Conservation (phyloP, 2,888 invertebrate genomes). For the Nemurella pictetii region DNA sequence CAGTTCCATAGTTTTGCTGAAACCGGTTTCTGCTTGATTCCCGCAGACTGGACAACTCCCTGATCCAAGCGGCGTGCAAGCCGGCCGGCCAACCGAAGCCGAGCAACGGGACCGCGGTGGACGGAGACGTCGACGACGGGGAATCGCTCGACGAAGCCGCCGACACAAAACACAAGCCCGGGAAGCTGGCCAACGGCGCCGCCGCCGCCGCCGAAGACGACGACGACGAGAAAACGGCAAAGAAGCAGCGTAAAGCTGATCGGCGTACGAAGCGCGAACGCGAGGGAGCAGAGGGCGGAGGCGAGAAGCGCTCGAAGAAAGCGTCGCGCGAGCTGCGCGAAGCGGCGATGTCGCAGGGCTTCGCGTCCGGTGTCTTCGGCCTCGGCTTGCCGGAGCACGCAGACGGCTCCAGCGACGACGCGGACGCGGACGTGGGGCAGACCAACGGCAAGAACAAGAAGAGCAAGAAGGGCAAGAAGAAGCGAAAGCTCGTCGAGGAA, state of each 20-base stretch:
- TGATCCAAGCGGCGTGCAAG: too few relatives aligned
- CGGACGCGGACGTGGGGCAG: background rate
- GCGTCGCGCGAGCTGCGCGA: constrained; percentile 54
- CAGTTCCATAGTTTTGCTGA: too few relatives aligned
- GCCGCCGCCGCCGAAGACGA: background rate
- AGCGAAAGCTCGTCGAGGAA: background rate
- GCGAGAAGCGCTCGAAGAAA: constrained; percentile 49
- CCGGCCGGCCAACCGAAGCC: too few relatives aligned
- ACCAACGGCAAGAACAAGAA: background rate
- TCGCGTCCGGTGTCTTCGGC: constrained; percentile 46
- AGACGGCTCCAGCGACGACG: background rate
- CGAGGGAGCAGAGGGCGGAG: background rate
- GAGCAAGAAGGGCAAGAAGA: background rate
- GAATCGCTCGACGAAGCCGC: background rate
- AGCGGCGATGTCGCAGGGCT: constrained; percentile 55
- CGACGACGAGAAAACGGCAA: background rate
- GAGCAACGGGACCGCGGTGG: too few relatives aligned
- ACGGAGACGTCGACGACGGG: too few relatives aligned
- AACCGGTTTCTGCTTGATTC: too few relatives aligned
- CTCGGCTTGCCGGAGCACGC: background rate
- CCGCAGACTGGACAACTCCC: too few relatives aligned
- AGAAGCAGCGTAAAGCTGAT: background rate
- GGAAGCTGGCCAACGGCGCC: background rate
- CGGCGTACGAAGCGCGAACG: background rate
- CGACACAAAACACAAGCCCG: background rate